Evolutionary conservation across 2,797 vertebrate genomes (phyloP), one percentile per base, ranked within the genome.

Genomic region (Sebastes matsubarae): DNA sequence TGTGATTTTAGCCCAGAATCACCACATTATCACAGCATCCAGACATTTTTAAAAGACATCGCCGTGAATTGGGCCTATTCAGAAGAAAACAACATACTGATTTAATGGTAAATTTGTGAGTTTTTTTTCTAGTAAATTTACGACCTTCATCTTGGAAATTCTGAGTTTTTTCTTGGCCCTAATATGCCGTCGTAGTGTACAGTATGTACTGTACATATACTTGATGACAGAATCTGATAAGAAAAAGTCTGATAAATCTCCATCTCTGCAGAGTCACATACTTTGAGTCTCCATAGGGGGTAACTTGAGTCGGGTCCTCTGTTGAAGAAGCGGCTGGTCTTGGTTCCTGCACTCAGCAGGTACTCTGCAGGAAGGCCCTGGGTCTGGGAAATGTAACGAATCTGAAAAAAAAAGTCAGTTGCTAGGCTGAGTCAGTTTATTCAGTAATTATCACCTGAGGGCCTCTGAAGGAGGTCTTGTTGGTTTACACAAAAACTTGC

Each of bases 271-370:
- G 38, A 22, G 25, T 20, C 9, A 89, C 94, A 86, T 89, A 99
- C 98, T 95, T 99, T 99, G 52, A 99, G 96, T 88, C 98, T 97
- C 98, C 98, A 99, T 52, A 99, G 96, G 4, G 98, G 98, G 81
- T 98, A 99, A 90, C 98, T 98, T 68, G 98, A 92, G 91, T 98
- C 98, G 9, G 98, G 97, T 25, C 99, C 98, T 95, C 98, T 95
- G 94, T 99, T 99, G 95, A 99, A 99, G 93, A 99, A 99, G 88
- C 98, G 98, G 89, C 97, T 97, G 81, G 98, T 99, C 95, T 99
- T 99, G 72, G 98, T 99, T 88, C 98, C 98, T 0, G 98, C 98
- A 72, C 98, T 99, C 84, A 99, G 96, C 86, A 99, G 97, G 90
- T 99, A 99, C 91, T 99, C 98, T 0, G 98, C 98, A 57, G 98